Evolutionary conservation across 1,140 invertebrate species (phyloP).

Genomic region (Phthorimaea operculella): DNA sequence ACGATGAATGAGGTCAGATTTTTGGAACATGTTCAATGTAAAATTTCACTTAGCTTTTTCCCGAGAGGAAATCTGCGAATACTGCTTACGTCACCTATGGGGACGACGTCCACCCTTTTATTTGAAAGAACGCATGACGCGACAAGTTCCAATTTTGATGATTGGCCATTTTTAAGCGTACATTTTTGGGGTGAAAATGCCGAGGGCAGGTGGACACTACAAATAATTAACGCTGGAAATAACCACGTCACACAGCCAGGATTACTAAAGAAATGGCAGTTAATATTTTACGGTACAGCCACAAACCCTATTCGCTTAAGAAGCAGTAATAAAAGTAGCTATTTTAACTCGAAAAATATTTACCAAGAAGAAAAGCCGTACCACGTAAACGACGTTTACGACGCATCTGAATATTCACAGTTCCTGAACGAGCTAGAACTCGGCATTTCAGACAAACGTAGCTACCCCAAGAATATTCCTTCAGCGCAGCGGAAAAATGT

Average conservation of each 20-base stretch:
- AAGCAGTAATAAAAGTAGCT: slow-evolving; percentile 64
- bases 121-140: slow-evolving; percentile 90
- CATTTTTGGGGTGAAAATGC: slow-evolving; percentile 97
- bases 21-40: slow-evolving; percentile 94
- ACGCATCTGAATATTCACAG: slow-evolving; percentile 60
- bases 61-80: slow-evolving; percentile 90
- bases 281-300: slow-evolving; percentile 91
- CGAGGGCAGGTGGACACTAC: slow-evolving; percentile 90
- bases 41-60: slow-evolving; percentile 87
- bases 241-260: slow-evolving; percentile 84
- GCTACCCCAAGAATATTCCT: slow-evolving; percentile 73
- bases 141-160: slow-evolving; percentile 90
- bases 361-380: slow-evolving; percentile 50
- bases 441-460: slow-evolving; percentile 69
- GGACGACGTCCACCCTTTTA: slow-evolving; percentile 86
- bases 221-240: slow-evolving; percentile 88
- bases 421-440: slow-evolving; percentile 72
- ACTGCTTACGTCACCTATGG: slow-evolving; percentile 87
- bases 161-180: slow-evolving; percentile 97
- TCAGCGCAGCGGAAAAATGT: slow-evolving; percentile 63
- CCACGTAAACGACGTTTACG: slow-evolving; percentile 66
- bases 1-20: slow-evolving; percentile 90
- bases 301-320: slow-evolving; percentile 79
- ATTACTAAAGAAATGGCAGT: slow-evolving; percentile 89
- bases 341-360: slow-evolving; percentile 55